These are phyloP conservation scores for Andrena minutula DNA, from an alignment of 2,888 invertebrate genomes.

Conservation along the genomic window DNA sequence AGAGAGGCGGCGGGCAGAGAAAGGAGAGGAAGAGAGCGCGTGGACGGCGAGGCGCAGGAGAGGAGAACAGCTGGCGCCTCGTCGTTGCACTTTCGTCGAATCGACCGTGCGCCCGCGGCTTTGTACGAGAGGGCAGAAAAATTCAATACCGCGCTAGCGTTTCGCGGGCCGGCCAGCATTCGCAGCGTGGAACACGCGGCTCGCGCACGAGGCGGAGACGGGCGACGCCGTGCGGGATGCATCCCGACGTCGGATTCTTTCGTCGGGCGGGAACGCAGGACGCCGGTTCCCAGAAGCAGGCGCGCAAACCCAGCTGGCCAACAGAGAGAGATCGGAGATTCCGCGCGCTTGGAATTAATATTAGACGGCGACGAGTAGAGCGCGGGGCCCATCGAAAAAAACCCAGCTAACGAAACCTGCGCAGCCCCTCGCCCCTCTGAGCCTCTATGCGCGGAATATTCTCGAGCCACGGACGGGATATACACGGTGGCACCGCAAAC, in stretches of 20 bases:
- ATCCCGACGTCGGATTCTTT: constrained; percentile 68
- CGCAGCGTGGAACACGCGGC: constrained; percentile 74
- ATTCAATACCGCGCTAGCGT: constrained; percentile 79
- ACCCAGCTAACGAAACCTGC: constrained; percentile 53
- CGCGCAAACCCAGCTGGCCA: constrained; percentile 70
- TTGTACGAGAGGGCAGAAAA: constrained; percentile 79
- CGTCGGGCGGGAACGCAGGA: constrained; percentile 62
- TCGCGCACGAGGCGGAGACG: constrained; percentile 76
- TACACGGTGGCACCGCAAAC: not conserved
- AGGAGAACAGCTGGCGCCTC: constrained; percentile 68
- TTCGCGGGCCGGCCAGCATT: too few species aligned
- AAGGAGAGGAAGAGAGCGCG: not conserved
- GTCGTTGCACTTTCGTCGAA: constrained; percentile 82
- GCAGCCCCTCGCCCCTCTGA: constrained; percentile 2
- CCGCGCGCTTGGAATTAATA: constrained; percentile 74
- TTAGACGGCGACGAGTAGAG: constrained; percentile 66
- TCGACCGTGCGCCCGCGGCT: constrained; percentile 78
- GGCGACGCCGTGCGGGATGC: constrained; percentile 77
- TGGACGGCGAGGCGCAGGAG: not conserved
- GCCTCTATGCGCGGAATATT: constrained; percentile 47
- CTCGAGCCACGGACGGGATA: not conserved
- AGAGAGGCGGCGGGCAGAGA: constrained; percentile 1
- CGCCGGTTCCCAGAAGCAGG: constrained; percentile 69
- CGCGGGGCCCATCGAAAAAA: constrained; percentile 58
- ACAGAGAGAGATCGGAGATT: constrained; percentile 74